A percentile compares a stretch with the other conserved stretches of the same genome.
Evolutionary conservation across 2,888 invertebrate species (phyloP).

Genomic region (Tenthredo notha): DNA sequence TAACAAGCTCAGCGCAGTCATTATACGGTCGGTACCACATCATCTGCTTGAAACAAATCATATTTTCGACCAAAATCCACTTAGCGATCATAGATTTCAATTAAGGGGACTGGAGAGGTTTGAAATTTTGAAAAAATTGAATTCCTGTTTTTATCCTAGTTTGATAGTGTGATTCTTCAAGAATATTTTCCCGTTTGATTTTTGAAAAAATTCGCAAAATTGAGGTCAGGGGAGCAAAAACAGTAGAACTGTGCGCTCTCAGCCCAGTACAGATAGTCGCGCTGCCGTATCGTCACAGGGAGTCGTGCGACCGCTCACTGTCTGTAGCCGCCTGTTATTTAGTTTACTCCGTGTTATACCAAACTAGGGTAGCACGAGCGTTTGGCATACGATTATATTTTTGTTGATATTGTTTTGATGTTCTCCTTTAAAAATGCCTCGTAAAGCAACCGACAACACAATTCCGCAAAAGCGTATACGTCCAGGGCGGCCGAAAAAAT

Average conservation of each 20-base stretch:
- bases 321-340: background rate
- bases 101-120: no score
- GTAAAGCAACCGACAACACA: background rate
- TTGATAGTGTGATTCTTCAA: no score
- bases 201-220: background rate
- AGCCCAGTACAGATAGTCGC: constrained; percentile 3
- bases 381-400: background rate
- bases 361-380: background rate
- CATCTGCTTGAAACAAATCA: no score
- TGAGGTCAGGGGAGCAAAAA: constrained; percentile 16
- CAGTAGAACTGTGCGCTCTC: background rate
- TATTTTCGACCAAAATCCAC: no score
- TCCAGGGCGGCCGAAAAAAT: constrained; percentile 3
- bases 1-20: no score
- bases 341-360: background rate
- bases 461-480: background rate
- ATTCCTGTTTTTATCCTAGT: no score
- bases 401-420: background rate
- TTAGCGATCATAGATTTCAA: no score
- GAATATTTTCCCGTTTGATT: constrained; percentile 12
- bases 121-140: no score
- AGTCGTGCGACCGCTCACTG: background rate
- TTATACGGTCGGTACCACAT: no score
- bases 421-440: constrained; percentile 2
- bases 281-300: background rate